These are phyloP conservation scores for Erannis defoliaria DNA, from an alignment of 2,888 invertebrate species.

Conservation along the genomic window DNA sequence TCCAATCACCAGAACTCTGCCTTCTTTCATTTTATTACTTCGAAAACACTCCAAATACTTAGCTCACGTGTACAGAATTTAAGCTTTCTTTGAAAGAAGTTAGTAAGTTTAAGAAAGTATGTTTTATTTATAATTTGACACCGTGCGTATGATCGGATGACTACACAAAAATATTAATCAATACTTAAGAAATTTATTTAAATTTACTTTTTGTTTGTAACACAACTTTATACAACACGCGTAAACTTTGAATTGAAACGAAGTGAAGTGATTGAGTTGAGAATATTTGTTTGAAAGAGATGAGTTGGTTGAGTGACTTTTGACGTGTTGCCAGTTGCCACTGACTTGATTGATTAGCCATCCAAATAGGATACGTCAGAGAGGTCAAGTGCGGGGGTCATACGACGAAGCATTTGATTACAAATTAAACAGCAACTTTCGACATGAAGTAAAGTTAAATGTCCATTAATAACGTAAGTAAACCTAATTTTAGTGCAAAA, in stretches of 20 bases:
- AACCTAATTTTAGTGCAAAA: no score
- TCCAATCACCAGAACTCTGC: slow-evolving; percentile 93
- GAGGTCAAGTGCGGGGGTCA: no score
- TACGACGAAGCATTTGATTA: no score
- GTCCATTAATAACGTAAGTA: no score
- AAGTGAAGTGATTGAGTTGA: neutral
- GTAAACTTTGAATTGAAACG: slow-evolving; percentile 69
- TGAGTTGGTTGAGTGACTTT: no score
- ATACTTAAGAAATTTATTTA: slow-evolving; percentile 9
- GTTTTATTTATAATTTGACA: neutral
- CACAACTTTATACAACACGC: slow-evolving; percentile 62
- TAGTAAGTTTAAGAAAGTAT: neutral
- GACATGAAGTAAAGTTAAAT: no score
- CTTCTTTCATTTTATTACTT: slow-evolving; percentile 68
- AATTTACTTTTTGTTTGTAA: slow-evolving; percentile 25
- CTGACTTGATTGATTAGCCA: no score
- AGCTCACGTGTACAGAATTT: slow-evolving; percentile 54
- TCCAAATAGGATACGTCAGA: no score
- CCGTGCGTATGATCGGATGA: neutral
- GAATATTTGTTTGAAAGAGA: no score
- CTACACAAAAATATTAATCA: slow-evolving; percentile 1
- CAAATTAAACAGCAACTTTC: no score
- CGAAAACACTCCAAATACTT: slow-evolving; percentile 33
- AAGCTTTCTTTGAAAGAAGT: neutral
- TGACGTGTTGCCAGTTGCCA: neutral